phyloP scores from a whole-genome alignment of 1,140 invertebrate genomes.

The Heliconius nattereri region DNA sequence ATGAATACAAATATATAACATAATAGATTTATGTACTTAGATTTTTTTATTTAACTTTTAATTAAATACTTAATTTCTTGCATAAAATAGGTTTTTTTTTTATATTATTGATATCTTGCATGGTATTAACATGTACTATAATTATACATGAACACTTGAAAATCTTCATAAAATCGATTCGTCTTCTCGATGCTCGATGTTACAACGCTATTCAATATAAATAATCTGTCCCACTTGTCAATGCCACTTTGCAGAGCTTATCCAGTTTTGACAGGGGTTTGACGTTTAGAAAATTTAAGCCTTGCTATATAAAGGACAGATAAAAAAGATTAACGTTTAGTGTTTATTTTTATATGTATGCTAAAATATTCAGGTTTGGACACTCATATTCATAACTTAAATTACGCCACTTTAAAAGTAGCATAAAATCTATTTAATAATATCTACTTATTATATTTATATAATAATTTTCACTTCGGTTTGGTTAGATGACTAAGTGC shows the following conservation, averaged over 20 bases:
- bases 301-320: neutral
- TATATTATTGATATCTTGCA: no score
- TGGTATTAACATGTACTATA: no score
- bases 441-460: no score
- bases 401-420: no score
- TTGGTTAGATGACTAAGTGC: no score
- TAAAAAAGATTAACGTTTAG: neutral
- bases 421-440: no score
- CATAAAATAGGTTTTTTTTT: no score
- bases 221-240: constrained; percentile 29
- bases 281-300: constrained; percentile 12
- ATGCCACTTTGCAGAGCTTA: constrained; percentile 20
- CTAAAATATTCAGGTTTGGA: neutral
- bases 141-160: neutral
- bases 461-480: no score
- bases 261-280: constrained; percentile 23
- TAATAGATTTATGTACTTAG: no score
- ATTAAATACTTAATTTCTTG: no score
- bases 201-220: constrained; percentile 19
- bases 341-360: neutral
- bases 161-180: neutral
- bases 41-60: no score
- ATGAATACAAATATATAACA: no score
- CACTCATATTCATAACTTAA: neutral
- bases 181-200: neutral